These are phyloP conservation scores for Eremobia ochroleuca DNA, from an alignment of 2,888 invertebrate genomes.

Conservation along the genomic window DNA sequence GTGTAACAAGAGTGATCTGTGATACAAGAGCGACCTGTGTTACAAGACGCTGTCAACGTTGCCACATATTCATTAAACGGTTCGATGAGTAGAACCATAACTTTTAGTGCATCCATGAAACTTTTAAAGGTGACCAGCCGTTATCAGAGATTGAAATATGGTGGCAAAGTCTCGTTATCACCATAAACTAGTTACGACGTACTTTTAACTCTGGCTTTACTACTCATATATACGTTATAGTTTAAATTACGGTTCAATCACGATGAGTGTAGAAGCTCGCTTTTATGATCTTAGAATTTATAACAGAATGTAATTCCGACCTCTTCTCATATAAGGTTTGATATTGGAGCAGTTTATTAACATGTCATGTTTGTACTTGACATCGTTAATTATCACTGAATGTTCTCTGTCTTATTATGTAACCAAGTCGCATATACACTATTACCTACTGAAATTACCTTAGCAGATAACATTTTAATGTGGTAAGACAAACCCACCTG, in stretches of 20 bases:
- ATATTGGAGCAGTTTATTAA: conserved; percentile 25
- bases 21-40: background rate
- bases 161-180: conserved; percentile 74
- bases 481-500: conserved; percentile 80
- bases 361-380: conserved; percentile 17
- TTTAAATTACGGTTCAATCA: conserved; percentile 65
- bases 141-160: conserved; percentile 68
- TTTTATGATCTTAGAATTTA: conserved; percentile 55
- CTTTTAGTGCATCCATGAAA: conserved; percentile 69
- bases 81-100: conserved; percentile 6
- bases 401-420: conserved; percentile 13
- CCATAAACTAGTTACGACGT: conserved; percentile 80
- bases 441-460: conserved; percentile 13
- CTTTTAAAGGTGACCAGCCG: conserved; percentile 73
- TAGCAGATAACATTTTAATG: conserved; percentile 12
- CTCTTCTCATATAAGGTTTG: conserved; percentile 16
- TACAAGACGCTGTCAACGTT: background rate
- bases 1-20: background rate
- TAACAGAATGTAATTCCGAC: conserved; percentile 31
- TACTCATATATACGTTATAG: conserved; percentile 63
- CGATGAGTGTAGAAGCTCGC: conserved; percentile 42
- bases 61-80: conserved; percentile 15
- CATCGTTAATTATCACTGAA: conserved; percentile 8
- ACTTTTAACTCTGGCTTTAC: conserved; percentile 65
- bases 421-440: conserved; percentile 3